A percentile compares a stretch with the other conserved stretches of the same genome.
These are phyloP conservation scores for Bombus haemorrhoidalis DNA, from an alignment of 1,140 invertebrate species.

Conservation along the genomic window DNA sequence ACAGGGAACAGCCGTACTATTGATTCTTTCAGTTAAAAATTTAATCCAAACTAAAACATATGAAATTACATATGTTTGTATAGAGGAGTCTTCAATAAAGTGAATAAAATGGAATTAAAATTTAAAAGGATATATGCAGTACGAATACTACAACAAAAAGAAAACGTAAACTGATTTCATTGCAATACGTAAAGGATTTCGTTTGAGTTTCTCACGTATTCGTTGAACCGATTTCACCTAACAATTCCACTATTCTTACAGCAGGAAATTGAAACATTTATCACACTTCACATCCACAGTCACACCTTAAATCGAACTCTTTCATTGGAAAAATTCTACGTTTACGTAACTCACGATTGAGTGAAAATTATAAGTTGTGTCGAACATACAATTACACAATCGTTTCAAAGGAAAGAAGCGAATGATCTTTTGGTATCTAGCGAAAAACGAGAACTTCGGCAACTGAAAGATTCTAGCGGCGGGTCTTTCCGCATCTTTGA, in stretches of 20 bases:
- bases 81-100: no score
- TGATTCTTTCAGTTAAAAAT: background rate
- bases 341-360: background rate
- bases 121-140: background rate
- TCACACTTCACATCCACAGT: background rate
- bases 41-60: background rate
- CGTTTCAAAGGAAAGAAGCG: background rate
- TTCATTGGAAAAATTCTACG: background rate
- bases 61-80: background rate
- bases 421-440: background rate
- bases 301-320: background rate
- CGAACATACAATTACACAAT: background rate
- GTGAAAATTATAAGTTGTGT: background rate
- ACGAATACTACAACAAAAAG: background rate
- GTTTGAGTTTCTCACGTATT: background rate
- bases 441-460: background rate
- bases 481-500: background rate
- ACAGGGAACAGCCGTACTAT: rapidly evolving
- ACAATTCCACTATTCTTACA: background rate
- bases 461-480: background rate
- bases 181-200: background rate
- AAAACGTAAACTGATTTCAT: background rate
- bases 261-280: conserved; percentile 3
- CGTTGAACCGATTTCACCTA: background rate
- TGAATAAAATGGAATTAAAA: background rate